Base-by-base conservation (phyloP, 2,113 vertebrate species). In the Clarias batrachus region DNA sequence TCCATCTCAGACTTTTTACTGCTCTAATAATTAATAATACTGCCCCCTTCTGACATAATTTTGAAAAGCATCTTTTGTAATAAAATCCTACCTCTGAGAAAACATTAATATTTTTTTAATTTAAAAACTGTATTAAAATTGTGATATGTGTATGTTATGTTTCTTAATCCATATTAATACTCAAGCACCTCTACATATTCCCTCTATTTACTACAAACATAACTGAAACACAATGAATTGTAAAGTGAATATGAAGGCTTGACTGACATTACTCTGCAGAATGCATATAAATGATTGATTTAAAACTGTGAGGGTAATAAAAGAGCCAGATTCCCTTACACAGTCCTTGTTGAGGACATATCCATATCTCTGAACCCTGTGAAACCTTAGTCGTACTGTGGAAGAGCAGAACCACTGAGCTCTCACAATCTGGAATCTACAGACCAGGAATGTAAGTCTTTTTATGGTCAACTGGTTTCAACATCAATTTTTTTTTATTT, bases 401-500 rank as follows among this genome's bases (percentile, higher is more conserved):
- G n/a, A 76, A 25, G 78, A 74, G 73, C 62, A 52, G 10, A 41
- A n/a, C 52, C 13, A 68, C 60, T 27, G 76, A 87, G 74, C 70
- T 65, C 60, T 56, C 23, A 83, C 27, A 74, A 89, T 80, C 81
- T 78, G 41, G n/a, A 70, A 77, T 25, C 74, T 56, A 33, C 4
- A 87, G 25, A 79, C 52, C 84, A 86, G 83, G 83, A 85, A 56
- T 70, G 80, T 57, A 88, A 85, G 85, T 85, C 87, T 90, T 88
- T 88, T 48, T 48, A 48, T 74, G 86, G 88, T 91, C 90, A 92
- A 89, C 91, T 91, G 90, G 84, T 89, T 87, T 89, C 89, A 91
- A 92, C 90, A 91, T 92, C 88, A 89, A 91, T 92, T 91, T 37
- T 37, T 37, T 73, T 91, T 86, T 87, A 84, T 88, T 86, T 88